These are phyloP conservation scores for Diploptera punctata DNA, from an alignment of 2,888 invertebrate species.

Conservation along the genomic window DNA sequence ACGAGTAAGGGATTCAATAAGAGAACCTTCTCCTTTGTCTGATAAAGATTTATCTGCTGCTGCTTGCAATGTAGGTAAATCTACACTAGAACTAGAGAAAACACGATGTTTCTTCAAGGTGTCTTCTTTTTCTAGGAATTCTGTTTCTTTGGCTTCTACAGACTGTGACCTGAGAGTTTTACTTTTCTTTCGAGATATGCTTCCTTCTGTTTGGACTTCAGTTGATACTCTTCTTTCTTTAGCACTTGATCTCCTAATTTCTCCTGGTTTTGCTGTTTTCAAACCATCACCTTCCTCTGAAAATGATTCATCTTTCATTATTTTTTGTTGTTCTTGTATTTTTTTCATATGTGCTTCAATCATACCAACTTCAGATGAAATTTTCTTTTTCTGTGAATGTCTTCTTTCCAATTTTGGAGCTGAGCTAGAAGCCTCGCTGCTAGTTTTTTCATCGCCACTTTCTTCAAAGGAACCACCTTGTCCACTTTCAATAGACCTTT, in stretches of 20 bases:
- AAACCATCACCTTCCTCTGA: conserved; percentile 63
- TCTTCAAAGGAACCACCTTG: conserved; percentile 37
- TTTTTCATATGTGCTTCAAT: conserved; percentile 28
- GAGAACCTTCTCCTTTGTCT: conserved; percentile 45
- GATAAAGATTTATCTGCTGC: background rate
- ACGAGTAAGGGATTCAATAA: conserved; percentile 44
- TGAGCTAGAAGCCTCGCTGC: conserved; percentile 9
- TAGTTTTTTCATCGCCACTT: conserved; percentile 24
- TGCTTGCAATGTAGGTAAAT: conserved; percentile 36
- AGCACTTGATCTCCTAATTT: conserved; percentile 42
- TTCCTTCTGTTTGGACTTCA: conserved; percentile 23
- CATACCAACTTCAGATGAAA: conserved; percentile 46
- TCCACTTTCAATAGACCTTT: conserved; percentile 17
- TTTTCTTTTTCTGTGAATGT: conserved; percentile 57
- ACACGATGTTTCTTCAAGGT: conserved; percentile 37
- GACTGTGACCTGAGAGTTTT: background rate
- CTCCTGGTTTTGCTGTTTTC: conserved; percentile 54
- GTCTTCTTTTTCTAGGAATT: conserved; percentile 48
- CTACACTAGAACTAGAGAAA: conserved; percentile 34
- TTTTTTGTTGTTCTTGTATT: conserved; percentile 21
- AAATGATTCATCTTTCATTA: conserved; percentile 34
- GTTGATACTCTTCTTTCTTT: conserved; percentile 6
- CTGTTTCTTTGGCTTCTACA: background rate
- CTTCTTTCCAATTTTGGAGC: conserved; percentile 46
- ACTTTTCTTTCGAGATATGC: background rate